Conservation (phyloP, 1,140 invertebrate species). For the Nebria ingens region DNA sequence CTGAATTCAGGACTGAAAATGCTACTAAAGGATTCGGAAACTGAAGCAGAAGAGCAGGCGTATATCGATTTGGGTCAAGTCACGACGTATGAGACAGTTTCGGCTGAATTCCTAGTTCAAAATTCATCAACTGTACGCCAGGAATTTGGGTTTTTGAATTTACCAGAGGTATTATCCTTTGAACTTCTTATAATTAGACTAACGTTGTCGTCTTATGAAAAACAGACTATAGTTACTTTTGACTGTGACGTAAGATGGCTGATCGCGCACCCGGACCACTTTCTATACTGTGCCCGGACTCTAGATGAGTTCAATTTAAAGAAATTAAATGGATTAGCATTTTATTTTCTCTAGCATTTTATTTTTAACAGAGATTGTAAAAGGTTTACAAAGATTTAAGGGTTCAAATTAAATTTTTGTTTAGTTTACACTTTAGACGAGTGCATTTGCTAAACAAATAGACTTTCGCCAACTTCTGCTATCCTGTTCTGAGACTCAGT, state of each 20-base stretch:
- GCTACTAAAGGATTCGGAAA: not conserved
- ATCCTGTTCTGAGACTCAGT: too few relatives aligned
- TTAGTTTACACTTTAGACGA: too few relatives aligned
- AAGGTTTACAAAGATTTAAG: too few relatives aligned
- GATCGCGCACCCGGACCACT: too few relatives aligned
- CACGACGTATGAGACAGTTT: not conserved
- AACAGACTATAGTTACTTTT: too few relatives aligned
- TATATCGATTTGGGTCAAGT: not conserved
- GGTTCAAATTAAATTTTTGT: too few relatives aligned
- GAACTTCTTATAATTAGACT: not conserved
- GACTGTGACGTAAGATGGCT: too few relatives aligned
- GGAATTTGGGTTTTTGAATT: conserved; percentile 1
- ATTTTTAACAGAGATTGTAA: too few relatives aligned
- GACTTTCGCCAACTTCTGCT: too few relatives aligned
- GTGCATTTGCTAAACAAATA: too few relatives aligned
- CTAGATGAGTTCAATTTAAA: too few relatives aligned
- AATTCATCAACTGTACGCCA: not conserved
- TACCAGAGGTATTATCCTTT: not conserved
- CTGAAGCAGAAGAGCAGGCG: not conserved
- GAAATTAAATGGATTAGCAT: not conserved
- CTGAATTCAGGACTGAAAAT: not conserved
- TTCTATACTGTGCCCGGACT: too few relatives aligned
- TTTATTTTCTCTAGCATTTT: not conserved
- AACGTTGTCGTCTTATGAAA: not conserved
- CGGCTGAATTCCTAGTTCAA: not conserved